Base-by-base conservation (phyloP, 2,888 invertebrate genomes). In the Drosophila gaucha region DNA sequence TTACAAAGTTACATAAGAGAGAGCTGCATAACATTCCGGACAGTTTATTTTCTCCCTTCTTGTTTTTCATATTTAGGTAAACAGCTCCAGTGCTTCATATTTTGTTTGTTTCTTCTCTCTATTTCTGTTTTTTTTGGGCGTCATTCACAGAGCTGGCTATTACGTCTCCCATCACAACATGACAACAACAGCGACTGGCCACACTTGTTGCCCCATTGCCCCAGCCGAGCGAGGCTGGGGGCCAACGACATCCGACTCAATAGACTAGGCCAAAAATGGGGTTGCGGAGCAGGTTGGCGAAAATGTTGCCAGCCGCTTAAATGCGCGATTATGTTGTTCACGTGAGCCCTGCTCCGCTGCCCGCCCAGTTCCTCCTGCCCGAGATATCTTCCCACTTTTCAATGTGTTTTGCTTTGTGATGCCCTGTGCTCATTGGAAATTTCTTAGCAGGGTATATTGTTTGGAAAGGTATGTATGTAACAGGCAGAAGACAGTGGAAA, bases 251-350 rank as follows among this genome's bases (percentile, higher is more conserved):
- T 18, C 35, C 24, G 35, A 18, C 16, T 49, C 26, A 16, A 35
- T 24, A 16, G 18, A 46, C 46, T 46, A 31, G 31, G 20, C 46
- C 1, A 2, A 16, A 18, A 36, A 12, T 38, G 16, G 18, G 16
- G 16, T 3, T 16, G 14, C 3, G 6, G 12, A 3, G 43, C 16
- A n/a, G 35, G 43, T 16, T 3, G 18, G 56, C 35, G 41, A 35
- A 76, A 56, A 52, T 65, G 72, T 65, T 76, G 76, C 57, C 73
- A 62, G 64, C 55, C 76, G 75, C 70, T 62, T 79, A 74, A 78
- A 69, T 74, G 75, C 78, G 65, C 62, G 75, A 75, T 75, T 75
- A 75, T 79, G 65, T 69, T 75, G 70, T 70, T 70, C 74, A 75
- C 79, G 79, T 75, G 79, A 52, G 58, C 18, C 6, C 3, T 8